Evolutionary conservation across 1,140 invertebrate species (phyloP), one percentile per base, ranked within the genome.

Genomic region (Saccostrea cuccullata): DNA sequence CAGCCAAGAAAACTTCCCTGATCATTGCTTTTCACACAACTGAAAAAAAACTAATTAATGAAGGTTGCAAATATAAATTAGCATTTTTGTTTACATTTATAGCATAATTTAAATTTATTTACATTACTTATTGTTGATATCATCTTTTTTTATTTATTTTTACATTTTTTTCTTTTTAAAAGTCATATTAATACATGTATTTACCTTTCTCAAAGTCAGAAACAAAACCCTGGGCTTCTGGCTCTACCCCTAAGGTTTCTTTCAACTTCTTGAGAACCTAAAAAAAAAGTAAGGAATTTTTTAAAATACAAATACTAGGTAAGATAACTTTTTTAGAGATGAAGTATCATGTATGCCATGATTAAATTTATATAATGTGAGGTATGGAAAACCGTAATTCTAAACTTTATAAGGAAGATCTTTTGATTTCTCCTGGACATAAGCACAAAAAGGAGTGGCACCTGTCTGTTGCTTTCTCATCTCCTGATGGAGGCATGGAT

Each of bases 401-500:
- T 15, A 11, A 15, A 15, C 56, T 15, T 58, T 11, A 58, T 2
- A 20, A 9, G 8, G 23, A 70, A 70, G 20, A n/a, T n/a, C 2
- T 23, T 23, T 70, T 70, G 20, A n/a, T 55, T 23, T 12, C 88
- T 30, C 9, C 58, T 26, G 20, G 86, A 87, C 87, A 90, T 90
- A 9, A 88, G 82, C 17, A 70, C 36, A 40, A 90, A 88, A 2
- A 88, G 26, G 9, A 84, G 77, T 8, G 87, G 89, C 17, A 88
- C 86, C 73, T 88, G 87, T 26, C 88, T 90, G 11, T 55, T 83
- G 30, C 82, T 17, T 11, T 73, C 87, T 13, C 60, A 87, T n/a
- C 58, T 88, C 17, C 47, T 73, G 30, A 88, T 55, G 64, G 88
- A 88, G 2, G 87, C 87, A 77, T 90, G 87, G 30, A 88, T 88